A percentile compares a stretch with the other conserved stretches of the same genome.
phyloP scores from a whole-genome alignment of 2,888 invertebrate genomes.

The Oeneis ivallda region DNA sequence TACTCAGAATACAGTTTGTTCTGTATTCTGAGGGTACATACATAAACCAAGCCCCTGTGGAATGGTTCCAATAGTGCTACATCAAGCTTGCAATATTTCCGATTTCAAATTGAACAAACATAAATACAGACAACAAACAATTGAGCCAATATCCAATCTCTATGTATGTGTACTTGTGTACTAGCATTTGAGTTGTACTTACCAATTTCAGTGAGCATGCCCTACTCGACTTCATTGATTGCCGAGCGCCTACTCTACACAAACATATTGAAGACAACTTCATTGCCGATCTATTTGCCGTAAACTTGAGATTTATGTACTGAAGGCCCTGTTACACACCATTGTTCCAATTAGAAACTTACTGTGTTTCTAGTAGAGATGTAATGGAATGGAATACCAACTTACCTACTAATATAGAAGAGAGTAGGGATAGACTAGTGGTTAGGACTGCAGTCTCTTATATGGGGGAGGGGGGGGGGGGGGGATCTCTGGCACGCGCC shows the following conservation, averaged over 20 bases:
- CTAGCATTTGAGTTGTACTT: constrained; percentile 3
- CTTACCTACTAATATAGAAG: too few relatives aligned
- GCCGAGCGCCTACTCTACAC: constrained; percentile 27
- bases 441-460: too few relatives aligned
- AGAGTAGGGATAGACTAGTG: too few relatives aligned
- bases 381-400: too few relatives aligned
- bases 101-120: constrained; percentile 19
- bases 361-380: too few relatives aligned
- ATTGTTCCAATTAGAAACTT: neutral
- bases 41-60: too few relatives aligned
- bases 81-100: constrained; percentile 12
- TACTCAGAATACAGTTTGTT: too few relatives aligned
- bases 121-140: constrained; percentile 10
- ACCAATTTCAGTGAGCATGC: constrained; percentile 3
- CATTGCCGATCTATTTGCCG: constrained; percentile 56
- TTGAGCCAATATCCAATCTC: constrained; percentile 16
- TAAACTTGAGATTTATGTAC: constrained; percentile 50
- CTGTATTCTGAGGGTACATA: too few relatives aligned
- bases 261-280: constrained; percentile 53
- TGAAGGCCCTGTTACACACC: neutral
- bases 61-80: neutral
- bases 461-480: too few relatives aligned
- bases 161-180: neutral
- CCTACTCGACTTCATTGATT: constrained; percentile 18
- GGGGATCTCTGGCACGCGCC: too few relatives aligned